These are phyloP conservation scores for Nephrocerus scutellatus DNA, from an alignment of 2,888 invertebrate genomes.

Conservation along the genomic window DNA sequence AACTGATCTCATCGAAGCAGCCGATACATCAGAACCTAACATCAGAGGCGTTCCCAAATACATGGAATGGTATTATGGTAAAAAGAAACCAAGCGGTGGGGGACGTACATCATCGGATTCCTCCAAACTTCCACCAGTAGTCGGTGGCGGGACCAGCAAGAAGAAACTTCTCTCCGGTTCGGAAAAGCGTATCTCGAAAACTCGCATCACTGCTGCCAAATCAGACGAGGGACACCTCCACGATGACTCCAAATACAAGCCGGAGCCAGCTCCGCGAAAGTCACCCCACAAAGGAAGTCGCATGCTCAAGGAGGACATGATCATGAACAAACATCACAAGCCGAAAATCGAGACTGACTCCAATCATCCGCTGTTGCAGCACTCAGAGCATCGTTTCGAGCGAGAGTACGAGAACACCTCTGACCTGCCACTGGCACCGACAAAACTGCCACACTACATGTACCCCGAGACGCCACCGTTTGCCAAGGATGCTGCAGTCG, in stretches of 20 bases:
- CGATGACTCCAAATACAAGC: slow-evolving; percentile 48
- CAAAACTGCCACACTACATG: slow-evolving; percentile 58
- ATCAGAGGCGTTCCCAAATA: slow-evolving; percentile 58
- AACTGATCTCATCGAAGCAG: slow-evolving; percentile 39
- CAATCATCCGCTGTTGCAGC: slow-evolving; percentile 67
- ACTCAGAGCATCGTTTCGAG: slow-evolving; percentile 72
- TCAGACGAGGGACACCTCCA: slow-evolving; percentile 30
- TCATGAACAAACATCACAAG: slow-evolving; percentile 52
- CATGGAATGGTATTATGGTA: slow-evolving; percentile 69
- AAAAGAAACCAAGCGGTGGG: slow-evolving; percentile 48
- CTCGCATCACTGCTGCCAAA: slow-evolving; percentile 38
- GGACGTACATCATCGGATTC: slow-evolving; percentile 36
- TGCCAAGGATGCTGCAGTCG: slow-evolving; percentile 33
- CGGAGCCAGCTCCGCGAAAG: slow-evolving; percentile 47
- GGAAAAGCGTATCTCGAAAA: slow-evolving; percentile 36
- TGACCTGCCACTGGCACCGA: slow-evolving; percentile 50
- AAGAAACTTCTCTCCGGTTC: slow-evolving; percentile 22
- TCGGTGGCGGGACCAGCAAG: too few relatives aligned
- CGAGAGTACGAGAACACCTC: slow-evolving; percentile 51
- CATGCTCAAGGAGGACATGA: slow-evolving; percentile 48
- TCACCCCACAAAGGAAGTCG: slow-evolving; percentile 40
- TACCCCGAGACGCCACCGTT: slow-evolving; percentile 52
- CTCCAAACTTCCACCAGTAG: slow-evolving; percentile 27
- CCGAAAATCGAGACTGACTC: slow-evolving; percentile 49
- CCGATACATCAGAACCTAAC: slow-evolving; percentile 26